Evolutionary conservation across 2,797 vertebrate species (phyloP), one percentile per base, ranked within the genome.

Genomic region (Microhierax caerulescens): DNA sequence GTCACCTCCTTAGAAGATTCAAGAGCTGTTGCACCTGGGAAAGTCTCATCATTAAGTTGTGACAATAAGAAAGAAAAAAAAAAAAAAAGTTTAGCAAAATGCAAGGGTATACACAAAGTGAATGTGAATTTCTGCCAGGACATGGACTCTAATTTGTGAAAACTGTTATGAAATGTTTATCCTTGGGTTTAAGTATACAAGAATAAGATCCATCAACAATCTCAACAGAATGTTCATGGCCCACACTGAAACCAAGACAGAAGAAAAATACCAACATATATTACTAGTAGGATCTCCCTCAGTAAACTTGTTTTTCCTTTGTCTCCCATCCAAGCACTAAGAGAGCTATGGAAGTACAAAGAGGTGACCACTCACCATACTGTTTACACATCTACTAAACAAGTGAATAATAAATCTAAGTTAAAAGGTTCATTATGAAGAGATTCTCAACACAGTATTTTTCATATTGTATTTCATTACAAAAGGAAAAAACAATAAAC

Each of bases 81-180:
- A 17, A 41, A 45, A 69, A 85, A 41, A 6, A 12, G 39, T 39
- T 34, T 60, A 48, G 32, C 56, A 79, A 83, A 95, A 95, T 48
- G 81, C 80, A 90, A 78, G 27, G 28, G 13, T 60, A 86, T 57
- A 72, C 27, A 81, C 43, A 65, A 75, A 81, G 83, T 61, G 86
- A 92, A 30, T 13, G 11, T 91, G 95, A 97, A 76, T 96, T 97
- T 96, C 95, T 96, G 95, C 95, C 95, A 96, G 95, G 77, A 96
- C 77, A 87, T 2, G 0, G 22, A 75, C 36, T 61, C 70, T 28
- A 8, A 47, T 57, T 80, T 83, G 30, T 73, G 69, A 76, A 90
- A 90, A 73, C 14, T 28, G 12, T 56, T 59, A 91, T 2, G 32
- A 64, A 81, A 82, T 77, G 90, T 56, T 91, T 48, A 70, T 34